A percentile compares a stretch with the other conserved stretches of the same genome.
These are phyloP conservation scores for Forbesichthys agassizii DNA, from an alignment of 2,113 vertebrate genomes.

Conservation along the genomic window DNA sequence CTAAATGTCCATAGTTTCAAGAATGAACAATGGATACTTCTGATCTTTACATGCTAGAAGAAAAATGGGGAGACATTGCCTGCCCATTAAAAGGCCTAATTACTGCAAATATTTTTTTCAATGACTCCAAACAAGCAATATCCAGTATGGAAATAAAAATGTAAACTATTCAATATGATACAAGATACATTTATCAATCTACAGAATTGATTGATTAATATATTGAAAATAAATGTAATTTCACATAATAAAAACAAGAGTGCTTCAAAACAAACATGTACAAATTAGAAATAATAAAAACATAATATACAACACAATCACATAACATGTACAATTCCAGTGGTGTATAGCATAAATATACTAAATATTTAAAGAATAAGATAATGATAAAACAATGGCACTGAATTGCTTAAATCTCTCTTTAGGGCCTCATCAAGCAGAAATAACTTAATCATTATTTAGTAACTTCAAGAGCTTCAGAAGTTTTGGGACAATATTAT, in stretches of 20 bases:
- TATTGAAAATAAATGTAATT: not conserved
- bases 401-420: constrained; percentile 29
- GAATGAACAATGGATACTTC: too few species aligned
- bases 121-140: too few species aligned
- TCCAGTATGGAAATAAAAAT: too few species aligned
- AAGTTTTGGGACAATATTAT: not conserved
- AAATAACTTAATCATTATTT: not conserved
- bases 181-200: not conserved
- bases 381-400: constrained; percentile 58
- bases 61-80: too few species aligned
- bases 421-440: not conserved
- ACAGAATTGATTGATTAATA: not conserved
- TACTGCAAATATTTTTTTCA: too few species aligned
- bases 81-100: too few species aligned
- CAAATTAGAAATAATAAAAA: constrained; percentile 45
- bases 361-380: constrained; percentile 30
- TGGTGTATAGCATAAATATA: constrained; percentile 44
- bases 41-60: too few species aligned
- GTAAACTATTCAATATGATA: too few species aligned
- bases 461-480: not conserved
- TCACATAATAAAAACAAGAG: not conserved
- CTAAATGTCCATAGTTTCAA: too few species aligned
- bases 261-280: constrained; percentile 41
- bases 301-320: constrained; percentile 48
- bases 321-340: constrained; percentile 53